Base-by-base conservation (phyloP, 1,140 invertebrate genomes). In the Orchesella cincta region DNA sequence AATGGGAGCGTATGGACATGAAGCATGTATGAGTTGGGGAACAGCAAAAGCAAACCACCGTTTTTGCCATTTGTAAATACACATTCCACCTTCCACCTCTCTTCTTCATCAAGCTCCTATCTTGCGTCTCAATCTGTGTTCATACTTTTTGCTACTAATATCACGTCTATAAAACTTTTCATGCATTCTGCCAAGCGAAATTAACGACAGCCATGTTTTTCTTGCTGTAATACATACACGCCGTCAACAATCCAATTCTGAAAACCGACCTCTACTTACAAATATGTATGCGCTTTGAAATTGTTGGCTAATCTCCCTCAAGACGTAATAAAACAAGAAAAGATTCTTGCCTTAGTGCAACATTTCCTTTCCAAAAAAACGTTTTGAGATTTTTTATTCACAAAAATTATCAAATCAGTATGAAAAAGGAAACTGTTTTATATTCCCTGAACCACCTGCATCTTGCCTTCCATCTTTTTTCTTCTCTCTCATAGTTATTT, bases 121-220 rank as follows among this genome's bases (percentile, higher is more conserved):
- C 52, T 57, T 57, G 52, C 52, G 52, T 57, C 23, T 57, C 23
- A 57, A 57, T 57, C 52, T 57, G 23, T 57, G 52, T 57, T 57
- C 52, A 26, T 57, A 57, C 52, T 57, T 57, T 57, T 57, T 57
- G 52, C 23, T 26, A 57, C 52, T 57, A 57, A 57, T 57, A 57
- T 57, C 52, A 57, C 52, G 8, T 14, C 52, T 18, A 57, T n/a
- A 8, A 57, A 3, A 14, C 3, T n/a, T n/a, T 14, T 26, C 52
- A 57, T 26, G 23, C 3, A 57, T 57, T 57, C 14, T 57, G 52
- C 52, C 52, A 57, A 57, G 52, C 14, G 3, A 57, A 67, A 67
- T 2, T 33, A 67, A 29, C 62, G 62, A 31, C 62, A 67, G 62
- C 62, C 62, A 67, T 67, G 62, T 67, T 67, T 67, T 33, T n/a